Evolutionary conservation across 2,888 invertebrate genomes (phyloP).

Genomic region (Apotomis turbidana): DNA sequence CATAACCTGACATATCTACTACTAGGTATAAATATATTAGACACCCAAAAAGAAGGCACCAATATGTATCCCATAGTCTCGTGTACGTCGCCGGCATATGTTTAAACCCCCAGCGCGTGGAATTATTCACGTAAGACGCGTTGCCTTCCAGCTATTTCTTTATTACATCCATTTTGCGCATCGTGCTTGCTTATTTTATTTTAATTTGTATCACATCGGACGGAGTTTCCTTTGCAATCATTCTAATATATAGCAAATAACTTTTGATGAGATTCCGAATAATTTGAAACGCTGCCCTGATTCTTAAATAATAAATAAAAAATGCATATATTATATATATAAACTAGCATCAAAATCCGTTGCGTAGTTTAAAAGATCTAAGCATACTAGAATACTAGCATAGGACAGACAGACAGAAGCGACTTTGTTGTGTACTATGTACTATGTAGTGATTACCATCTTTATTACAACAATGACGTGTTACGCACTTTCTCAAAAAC

Average conservation of each 20-base stretch:
- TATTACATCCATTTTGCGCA: constrained; percentile 67
- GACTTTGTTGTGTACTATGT: no score
- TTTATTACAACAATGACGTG: no score
- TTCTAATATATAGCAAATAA: background rate
- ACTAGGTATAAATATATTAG: background rate
- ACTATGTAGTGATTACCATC: no score
- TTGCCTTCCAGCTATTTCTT: constrained; percentile 68
- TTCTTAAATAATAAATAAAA: no score
- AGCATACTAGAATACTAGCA: no score
- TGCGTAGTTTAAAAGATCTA: no score
- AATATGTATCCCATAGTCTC: constrained; percentile 38
- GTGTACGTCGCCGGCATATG: constrained; percentile 36
- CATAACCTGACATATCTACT: constrained; percentile 3
- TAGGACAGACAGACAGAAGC: no score
- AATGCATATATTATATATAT: no score
- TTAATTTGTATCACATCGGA: constrained; percentile 58
- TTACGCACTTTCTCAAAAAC: no score
- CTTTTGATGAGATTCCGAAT: no score
- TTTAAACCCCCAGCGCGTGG: constrained; percentile 57
- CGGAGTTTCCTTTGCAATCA: background rate
- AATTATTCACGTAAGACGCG: constrained; percentile 65
- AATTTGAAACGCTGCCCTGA: no score
- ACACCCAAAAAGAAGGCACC: constrained; percentile 21
- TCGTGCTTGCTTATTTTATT: constrained; percentile 62
- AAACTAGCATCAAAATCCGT: no score